These are phyloP conservation scores for Trachops cirrhosus DNA, from an alignment of 2,797 vertebrate species.

Conservation along the genomic window DNA sequence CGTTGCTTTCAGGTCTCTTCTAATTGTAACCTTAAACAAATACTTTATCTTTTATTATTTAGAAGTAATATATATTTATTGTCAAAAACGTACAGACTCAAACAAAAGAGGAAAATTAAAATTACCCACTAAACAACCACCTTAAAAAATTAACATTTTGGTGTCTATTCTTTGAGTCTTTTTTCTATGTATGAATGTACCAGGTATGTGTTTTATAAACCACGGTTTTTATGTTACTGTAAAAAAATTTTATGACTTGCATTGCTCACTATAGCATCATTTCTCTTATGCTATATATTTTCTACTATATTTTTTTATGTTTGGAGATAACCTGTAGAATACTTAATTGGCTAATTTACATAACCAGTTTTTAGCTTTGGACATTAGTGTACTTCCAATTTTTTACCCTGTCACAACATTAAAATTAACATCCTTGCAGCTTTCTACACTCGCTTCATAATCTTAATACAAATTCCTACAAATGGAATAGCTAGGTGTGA, in stretches of 20 bases:
- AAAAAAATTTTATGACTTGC: background rate
- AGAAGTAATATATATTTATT: background rate
- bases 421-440: background rate
- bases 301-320: background rate
- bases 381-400: background rate
- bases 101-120: constrained; percentile 7
- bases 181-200: background rate
- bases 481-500: background rate
- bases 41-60: background rate
- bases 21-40: background rate
- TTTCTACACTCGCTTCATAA: background rate
- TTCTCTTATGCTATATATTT: background rate
- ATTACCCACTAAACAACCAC: background rate
- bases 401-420: background rate
- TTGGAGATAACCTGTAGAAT: background rate
- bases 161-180: background rate
- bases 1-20: background rate
- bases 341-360: background rate
- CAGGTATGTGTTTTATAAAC: background rate
- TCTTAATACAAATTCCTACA: background rate
- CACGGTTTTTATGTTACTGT: background rate
- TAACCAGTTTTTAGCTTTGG: background rate
- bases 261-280: background rate
- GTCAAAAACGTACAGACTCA: background rate
- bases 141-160: background rate